Base-by-base conservation (phyloP, 2,888 invertebrate species). In the Dryocosmus kuriphilus region DNA sequence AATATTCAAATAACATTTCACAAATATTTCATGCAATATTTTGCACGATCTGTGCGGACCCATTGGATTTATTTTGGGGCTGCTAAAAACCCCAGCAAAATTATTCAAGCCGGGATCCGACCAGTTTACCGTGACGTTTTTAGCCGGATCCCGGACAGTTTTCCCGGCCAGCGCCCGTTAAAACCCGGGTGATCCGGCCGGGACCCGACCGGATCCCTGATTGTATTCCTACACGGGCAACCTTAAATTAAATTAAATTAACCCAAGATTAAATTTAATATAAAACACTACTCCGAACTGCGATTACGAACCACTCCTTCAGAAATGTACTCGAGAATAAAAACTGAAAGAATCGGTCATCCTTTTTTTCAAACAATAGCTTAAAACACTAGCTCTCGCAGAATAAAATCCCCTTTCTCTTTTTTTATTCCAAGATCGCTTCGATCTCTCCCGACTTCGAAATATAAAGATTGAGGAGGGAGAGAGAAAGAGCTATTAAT, bases 401-500 rank as follows among this genome's bases (percentile, higher is more conserved):
- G 46, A 71, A 46, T 30, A 30, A 71, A 71, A 51, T 71, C 51
- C 71, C 71, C 51, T 71, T 46, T 71, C 67, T 41, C 41, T n/a
- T 51, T 32, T 71, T 71, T 71, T 71, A 30, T 71, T 51, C 71
- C 71, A 71, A 71, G 51, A 71, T 71, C 32, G 51, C 51, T 71
- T 51, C 71, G 71, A 51, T 71, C 46, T 32, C 71, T 71, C 71
- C 51, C n/a, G 71, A 71, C 51, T 71, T 71, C 30, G 51, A 30
- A 51, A 71, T 71, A 71, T 51, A 30, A 71, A n/a, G n/a, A n/a
- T n/a, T n/a, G 51, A 71, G 51, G 16, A 32, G 51, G 51, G 51
- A 67, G 67, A 71, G 71, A 71, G 51, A 71, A 71, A 71, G 71
- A 71, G 71, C 71, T 71, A 71, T 71, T 71, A 71, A 71, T 30